Evolutionary conservation across 2,797 vertebrate species (phyloP), one percentile per base, ranked within the genome.

Genomic region (Schizothorax lantsangensis): DNA sequence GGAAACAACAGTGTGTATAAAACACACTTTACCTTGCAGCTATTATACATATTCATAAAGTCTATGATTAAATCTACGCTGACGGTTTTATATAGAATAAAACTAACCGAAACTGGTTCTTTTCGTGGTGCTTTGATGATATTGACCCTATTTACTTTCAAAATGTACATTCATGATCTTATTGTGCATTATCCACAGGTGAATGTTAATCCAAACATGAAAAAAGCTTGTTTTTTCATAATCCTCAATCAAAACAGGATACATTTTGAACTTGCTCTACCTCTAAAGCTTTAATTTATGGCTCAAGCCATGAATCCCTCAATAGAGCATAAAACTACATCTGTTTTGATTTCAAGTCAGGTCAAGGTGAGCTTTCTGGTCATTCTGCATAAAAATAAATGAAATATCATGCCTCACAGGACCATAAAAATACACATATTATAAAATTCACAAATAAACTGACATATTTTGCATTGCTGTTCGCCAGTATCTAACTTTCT

Each of bases 41-140:
- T 64, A 85, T 86, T n/a, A 82, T 86, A 79, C 90, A 91, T 88
- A 90, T 88, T 89, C 86, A 90, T 89, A 83, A 36, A 83, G 30
- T 71, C 72, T 81, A 87, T 77, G 52, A 87, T 81, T 87, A 89
- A 79, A 86, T 86, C 77, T 54, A 85, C 14, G 23, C 74, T 90
- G 87, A 77, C 59, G 52, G 68, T 59, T 88, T 88, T 45, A 79
- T 57, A 73, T 73, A 9, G 10, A 77, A 80, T 85, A 73, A 64
- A 88, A 75, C 80, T 80, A 54, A 45, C 75, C 21, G 47, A 86
- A 83, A 7, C 26, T 49, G 52, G 36, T 47, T 84, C 49, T 45
- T 74, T 33, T 14, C n/a, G 40, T 68, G 47, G 57, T 72, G 49
- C 47, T 86, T n/a, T 17, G 47, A 57, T 26, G 11, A 33, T n/a